Evolutionary conservation across 1,140 invertebrate genomes (phyloP).

Genomic region (Melitaea cinxia): DNA sequence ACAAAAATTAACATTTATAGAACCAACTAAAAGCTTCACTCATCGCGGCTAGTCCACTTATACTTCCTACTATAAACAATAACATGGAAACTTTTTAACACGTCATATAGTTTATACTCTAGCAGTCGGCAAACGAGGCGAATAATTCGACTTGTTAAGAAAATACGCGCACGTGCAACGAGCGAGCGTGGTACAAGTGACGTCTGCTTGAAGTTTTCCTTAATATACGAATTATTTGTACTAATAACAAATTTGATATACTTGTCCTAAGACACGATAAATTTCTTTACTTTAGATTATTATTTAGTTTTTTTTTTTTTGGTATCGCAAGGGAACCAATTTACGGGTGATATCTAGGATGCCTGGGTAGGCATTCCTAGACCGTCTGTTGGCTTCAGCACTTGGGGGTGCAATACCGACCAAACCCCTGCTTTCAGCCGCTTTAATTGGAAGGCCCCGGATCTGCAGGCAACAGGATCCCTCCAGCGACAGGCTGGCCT

Average conservation of each 20-base stretch:
- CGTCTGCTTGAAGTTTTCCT: conserved; percentile 37
- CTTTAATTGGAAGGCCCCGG: too few relatives aligned
- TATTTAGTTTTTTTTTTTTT: too few relatives aligned
- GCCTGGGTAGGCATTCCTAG: too few relatives aligned
- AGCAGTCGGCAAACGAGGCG: conserved; percentile 62
- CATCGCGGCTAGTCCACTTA: conserved; percentile 60
- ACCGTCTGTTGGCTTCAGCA: too few relatives aligned
- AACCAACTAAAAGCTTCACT: conserved; percentile 72
- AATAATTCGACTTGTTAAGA: conserved; percentile 76
- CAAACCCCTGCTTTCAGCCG: too few relatives aligned
- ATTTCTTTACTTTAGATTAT: too few relatives aligned
- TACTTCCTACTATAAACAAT: conserved; percentile 75
- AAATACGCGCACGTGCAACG: conserved; percentile 69
- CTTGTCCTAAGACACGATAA: not conserved
- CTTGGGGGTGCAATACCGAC: too few relatives aligned
- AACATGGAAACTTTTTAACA: conserved; percentile 78
- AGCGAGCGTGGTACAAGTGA: conserved; percentile 59
- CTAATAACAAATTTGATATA: conserved; percentile 1
- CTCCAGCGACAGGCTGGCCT: too few relatives aligned
- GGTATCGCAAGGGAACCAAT: too few relatives aligned
- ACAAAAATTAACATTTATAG: conserved; percentile 31
- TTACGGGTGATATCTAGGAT: too few relatives aligned
- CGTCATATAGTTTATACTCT: conserved; percentile 65
- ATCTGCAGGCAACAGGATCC: too few relatives aligned
- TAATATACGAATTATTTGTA: conserved; percentile 23